Conservation (phyloP, 2,888 invertebrate species). For the Cancer borealis region DNA sequence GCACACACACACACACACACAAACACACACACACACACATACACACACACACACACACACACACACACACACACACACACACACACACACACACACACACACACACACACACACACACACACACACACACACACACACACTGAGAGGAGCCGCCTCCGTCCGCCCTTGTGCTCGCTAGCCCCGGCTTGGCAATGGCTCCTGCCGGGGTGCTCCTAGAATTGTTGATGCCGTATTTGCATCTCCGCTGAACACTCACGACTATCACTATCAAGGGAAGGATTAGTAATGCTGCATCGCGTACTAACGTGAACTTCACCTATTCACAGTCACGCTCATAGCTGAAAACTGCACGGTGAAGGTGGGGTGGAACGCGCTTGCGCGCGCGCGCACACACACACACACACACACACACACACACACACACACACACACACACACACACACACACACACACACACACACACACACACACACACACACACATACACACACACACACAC, state of each 20-base stretch:
- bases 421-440: not conserved
- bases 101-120: no score
- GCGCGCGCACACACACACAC: no score
- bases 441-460: not conserved
- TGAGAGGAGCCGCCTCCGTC: not conserved
- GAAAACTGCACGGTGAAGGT: not conserved
- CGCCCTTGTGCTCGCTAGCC: not conserved
- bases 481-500: not conserved
- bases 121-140: not conserved
- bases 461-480: not conserved
- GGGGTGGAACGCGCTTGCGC: not conserved
- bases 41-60: no score
- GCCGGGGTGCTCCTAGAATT: not conserved
- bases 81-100: not conserved
- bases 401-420: no score
- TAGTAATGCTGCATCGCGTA: not conserved
- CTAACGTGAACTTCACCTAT: slow-evolving; percentile 29
- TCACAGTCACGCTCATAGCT: not conserved
- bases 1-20: no score
- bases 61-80: no score
- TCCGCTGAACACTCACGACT: not conserved
- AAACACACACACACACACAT: no score
- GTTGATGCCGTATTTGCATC: not conserved
- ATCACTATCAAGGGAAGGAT: slow-evolving; percentile 15
- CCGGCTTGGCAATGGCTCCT: not conserved